phyloP scores from a whole-genome alignment of 1,140 invertebrate genomes.

The Drosophila athabasca region DNA sequence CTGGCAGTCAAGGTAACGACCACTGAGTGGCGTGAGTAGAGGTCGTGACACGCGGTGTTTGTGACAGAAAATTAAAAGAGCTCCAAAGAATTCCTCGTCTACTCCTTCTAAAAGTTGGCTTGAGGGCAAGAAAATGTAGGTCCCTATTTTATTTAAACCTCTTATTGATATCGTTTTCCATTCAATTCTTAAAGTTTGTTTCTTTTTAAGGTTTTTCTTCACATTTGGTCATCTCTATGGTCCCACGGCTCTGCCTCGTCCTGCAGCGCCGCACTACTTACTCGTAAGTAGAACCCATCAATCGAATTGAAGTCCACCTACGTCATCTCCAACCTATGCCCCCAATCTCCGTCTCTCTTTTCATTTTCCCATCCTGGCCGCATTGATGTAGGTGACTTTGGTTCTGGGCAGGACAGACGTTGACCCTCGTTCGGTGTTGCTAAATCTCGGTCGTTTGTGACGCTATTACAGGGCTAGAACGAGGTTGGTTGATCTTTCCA shows the following conservation, averaged over 20 bases:
- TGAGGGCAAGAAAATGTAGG: too few relatives aligned
- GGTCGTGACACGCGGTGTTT: constrained; percentile 35
- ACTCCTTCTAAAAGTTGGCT: not conserved
- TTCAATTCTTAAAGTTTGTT: not conserved
- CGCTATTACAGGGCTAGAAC: constrained; percentile 53
- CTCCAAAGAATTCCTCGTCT: constrained; percentile 12
- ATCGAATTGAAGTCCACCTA: constrained; percentile 70
- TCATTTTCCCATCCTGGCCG: not conserved
- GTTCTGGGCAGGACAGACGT: constrained; percentile 43
- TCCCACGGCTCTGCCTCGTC: not conserved
- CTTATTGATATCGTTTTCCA: too few relatives aligned
- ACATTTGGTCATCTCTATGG: too few relatives aligned
- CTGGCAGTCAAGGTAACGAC: constrained; percentile 4
- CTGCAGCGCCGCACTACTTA: constrained; percentile 32
- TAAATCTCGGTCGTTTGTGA: constrained; percentile 78
- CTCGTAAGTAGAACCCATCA: constrained; percentile 68
- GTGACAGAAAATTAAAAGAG: constrained; percentile 42
- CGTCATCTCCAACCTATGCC: constrained; percentile 14
- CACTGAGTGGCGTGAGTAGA: constrained; percentile 5
- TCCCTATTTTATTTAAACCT: too few relatives aligned
- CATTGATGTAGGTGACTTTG: constrained; percentile 45
- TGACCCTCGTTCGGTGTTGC: constrained; percentile 39
- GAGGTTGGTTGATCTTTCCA: constrained; percentile 12
- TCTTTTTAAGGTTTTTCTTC: not conserved
- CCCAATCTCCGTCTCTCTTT: constrained; percentile 1